phyloP scores from a whole-genome alignment of 2,797 vertebrate species.

The Platalea minor region DNA sequence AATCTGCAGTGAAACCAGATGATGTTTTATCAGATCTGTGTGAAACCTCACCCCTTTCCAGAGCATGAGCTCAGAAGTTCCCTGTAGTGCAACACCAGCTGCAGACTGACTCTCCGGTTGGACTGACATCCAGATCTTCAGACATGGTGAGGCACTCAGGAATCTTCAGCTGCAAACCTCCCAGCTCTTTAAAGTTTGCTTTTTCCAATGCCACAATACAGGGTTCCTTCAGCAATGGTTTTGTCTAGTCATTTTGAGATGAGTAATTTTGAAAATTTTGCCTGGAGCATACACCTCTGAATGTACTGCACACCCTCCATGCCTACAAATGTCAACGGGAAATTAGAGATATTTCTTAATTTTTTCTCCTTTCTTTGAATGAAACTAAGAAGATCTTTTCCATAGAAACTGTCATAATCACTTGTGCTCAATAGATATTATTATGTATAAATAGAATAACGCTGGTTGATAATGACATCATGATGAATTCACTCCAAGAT shows the following conservation, averaged over 20 bases:
- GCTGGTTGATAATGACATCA: not conserved
- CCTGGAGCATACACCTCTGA: not conserved
- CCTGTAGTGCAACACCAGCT: not conserved
- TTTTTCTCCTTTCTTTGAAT: not conserved
- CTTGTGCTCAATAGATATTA: not conserved
- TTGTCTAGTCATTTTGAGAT: not conserved
- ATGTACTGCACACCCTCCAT: fast-evolving
- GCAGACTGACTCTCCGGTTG: not conserved
- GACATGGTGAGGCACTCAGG: too few species aligned
- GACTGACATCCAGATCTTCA: not conserved
- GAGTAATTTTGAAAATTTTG: not conserved
- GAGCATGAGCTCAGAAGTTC: not conserved
- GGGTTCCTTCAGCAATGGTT: not conserved
- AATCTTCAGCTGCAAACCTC: not conserved
- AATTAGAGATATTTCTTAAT: not conserved
- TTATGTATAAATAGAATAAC: not conserved
- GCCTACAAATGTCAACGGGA: not conserved
- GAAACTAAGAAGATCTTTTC: not conserved
- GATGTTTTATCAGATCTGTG: not conserved
- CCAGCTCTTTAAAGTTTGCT: not conserved
- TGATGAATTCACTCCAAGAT: slow-evolving; percentile 23
- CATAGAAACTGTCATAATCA: not conserved
- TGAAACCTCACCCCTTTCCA: not conserved
- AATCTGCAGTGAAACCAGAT: not conserved
- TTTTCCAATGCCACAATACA: not conserved